Base-by-base conservation (phyloP, 2,888 invertebrate genomes). In the Nomada lathburiana region DNA sequence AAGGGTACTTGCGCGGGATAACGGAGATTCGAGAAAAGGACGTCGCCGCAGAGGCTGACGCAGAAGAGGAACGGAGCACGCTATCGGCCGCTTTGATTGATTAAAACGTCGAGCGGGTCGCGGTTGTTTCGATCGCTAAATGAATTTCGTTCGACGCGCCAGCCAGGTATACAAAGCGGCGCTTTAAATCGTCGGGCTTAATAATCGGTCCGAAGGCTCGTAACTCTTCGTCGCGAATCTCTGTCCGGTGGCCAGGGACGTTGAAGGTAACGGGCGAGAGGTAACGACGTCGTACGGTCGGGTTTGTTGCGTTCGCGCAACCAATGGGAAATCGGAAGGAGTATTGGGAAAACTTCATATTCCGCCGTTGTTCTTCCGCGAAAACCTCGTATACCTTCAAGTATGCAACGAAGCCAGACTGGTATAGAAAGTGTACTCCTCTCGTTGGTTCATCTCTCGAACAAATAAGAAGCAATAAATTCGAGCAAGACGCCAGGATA, bases 121-220 rank as follows among this genome's bases (percentile, higher is more conserved):
- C 50, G 64, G 67, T 77, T 67, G 86, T 87, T 87, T 82, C 64
- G 68, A 82, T 76, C 65, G 60, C 18, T 62, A 69, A 73, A 75
- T 73, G 72, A 82, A 75, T 77, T 84, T 84, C 63, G 65, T 76
- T 73, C 65, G 76, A 59, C 76, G 72, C 57, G 68, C 55, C 60
- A 65, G 26, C 59, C 74, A 60, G 55, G 79, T 83, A 79, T 76
- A 79, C 80, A 79, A 86, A 79, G 72, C 69, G 67, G 62, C 80
- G 68, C 75, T 76, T 85, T 86, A 86, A 86, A 86, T 85, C 83
- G 70, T 76, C 80, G 78, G 65, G 62, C 80, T 77, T 84, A 86
- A 86, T 86, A 80, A 86, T 86, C 85, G 75, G 83, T 76, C 68
- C 64, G 80, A 63, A 67, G 76, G 65, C 75, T 85, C 80, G 76